phyloP scores from a whole-genome alignment of 2,113 vertebrate species.

The Hydrolagus affinis region DNA sequence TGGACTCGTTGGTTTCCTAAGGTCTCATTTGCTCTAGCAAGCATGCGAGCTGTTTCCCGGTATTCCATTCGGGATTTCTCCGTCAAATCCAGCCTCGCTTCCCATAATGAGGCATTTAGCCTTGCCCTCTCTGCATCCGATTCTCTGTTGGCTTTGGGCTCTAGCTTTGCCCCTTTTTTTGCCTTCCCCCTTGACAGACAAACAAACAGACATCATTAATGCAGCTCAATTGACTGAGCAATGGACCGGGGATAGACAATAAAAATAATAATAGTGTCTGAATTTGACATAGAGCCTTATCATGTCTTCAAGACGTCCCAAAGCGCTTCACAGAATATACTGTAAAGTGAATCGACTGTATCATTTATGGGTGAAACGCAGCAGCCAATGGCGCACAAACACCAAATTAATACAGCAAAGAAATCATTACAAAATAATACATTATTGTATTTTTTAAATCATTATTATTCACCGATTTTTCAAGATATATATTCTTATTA shows the following conservation, averaged over 20 bases:
- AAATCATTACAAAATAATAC: neutral
- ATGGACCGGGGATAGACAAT: neutral
- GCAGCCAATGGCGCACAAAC: neutral
- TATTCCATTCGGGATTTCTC: slow-evolving; percentile 58
- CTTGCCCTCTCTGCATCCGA: slow-evolving; percentile 58
- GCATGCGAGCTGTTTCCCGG: slow-evolving; percentile 48
- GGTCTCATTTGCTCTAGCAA: slow-evolving; percentile 58
- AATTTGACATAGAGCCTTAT: too few relatives aligned
- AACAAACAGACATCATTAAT: neutral
- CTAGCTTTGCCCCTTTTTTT: slow-evolving; percentile 50
- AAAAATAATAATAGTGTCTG: neutral
- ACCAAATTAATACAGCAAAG: neutral
- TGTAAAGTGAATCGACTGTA: too few relatives aligned
- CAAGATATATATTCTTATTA: too few relatives aligned
- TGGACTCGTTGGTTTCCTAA: slow-evolving; percentile 57
- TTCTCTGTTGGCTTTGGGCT: slow-evolving; percentile 47
- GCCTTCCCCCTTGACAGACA: slow-evolving; percentile 44
- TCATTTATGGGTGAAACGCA: too few relatives aligned
- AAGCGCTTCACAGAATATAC: too few relatives aligned
- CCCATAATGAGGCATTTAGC: slow-evolving; percentile 62
- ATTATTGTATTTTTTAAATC: too few relatives aligned
- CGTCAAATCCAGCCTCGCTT: slow-evolving; percentile 56
- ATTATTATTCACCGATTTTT: too few relatives aligned
- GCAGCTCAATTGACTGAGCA: neutral
- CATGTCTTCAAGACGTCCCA: too few relatives aligned